Evolutionary conservation across 2,888 invertebrate species (phyloP), one percentile per base, ranked within the genome.

Genomic region (Diplolepis rosae): DNA sequence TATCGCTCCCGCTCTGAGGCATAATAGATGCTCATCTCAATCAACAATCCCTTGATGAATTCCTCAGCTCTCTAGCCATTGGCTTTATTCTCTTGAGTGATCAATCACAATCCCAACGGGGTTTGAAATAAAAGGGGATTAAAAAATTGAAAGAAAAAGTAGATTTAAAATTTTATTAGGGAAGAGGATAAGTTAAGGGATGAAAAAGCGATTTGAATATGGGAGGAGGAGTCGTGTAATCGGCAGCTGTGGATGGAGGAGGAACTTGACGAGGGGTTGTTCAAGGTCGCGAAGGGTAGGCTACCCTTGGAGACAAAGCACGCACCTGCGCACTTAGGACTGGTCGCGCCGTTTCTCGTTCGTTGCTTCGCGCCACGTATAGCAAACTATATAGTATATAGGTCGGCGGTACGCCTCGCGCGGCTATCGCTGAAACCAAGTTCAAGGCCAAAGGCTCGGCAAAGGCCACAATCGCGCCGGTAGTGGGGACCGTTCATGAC

Each of bases 401-500:
- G 87, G 88, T 88, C 87, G 88, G 83, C 83, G 83, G 82, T 85
- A 86, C 86, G 86, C 87, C 85, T 83, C 85, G 84, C 83, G 84
- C 88, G 89, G 88, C 88, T 88, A 85, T 84, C 87, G 87, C 84
- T 85, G 85, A 86, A 89, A 88, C 84, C 89, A 89, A 89, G 89
- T 89, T 89, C 89, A 89, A 89, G 89, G 89, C 89, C 88, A 89
- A 85, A 87, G 87, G 86, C 87, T 88, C 85, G 84, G 85, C 86
- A 87, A 87, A 87, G 87, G 87, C 87, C 88, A 86, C 88, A 84
- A 86, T 86, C 86, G 81, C 80, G 73, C 70, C 66, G 54, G 69
- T 75, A 75, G 77, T 77, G 79, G 79, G 72, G 67, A 67, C 72
- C 79, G 79, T 78, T 79, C 80, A 78, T 77, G 77, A 89, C 87